Conservation (phyloP, 2,888 invertebrate genomes). For the Tenodera sinensis region DNA sequence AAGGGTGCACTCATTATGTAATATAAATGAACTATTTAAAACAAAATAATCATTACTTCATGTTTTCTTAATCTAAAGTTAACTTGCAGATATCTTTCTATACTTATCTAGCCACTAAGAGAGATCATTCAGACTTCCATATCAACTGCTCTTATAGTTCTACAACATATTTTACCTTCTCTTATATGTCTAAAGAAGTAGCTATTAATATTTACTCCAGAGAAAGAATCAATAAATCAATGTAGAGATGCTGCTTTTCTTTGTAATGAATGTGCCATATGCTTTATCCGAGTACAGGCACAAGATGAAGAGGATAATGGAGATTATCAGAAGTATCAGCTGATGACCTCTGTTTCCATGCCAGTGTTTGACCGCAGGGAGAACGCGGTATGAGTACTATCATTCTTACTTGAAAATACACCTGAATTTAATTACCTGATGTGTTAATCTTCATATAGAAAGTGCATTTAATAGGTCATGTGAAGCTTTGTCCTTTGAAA, state of each 20-base stretch:
- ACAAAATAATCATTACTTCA: no score
- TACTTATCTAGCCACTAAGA: no score
- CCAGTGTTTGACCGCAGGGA: slow-evolving; percentile 87
- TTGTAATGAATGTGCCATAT: neutral
- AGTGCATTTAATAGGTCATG: neutral
- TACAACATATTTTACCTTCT: neutral
- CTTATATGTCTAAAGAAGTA: neutral
- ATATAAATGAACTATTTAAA: no score
- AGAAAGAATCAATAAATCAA: slow-evolving; percentile 55
- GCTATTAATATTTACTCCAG: slow-evolving; percentile 40
- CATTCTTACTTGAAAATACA: neutral
- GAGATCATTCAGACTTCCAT: no score
- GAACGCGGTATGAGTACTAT: slow-evolving; percentile 65
- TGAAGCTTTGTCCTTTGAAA: neutral
- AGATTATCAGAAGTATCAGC: slow-evolving; percentile 64
- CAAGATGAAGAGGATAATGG: slow-evolving; percentile 38
- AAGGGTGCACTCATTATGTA: no score
- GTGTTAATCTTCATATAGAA: neutral
- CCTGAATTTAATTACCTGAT: neutral
- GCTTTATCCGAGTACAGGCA: slow-evolving; percentile 15
- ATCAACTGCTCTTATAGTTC: no score
- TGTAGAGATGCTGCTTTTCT: neutral
- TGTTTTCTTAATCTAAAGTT: no score
- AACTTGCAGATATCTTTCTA: no score
- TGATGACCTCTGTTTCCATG: slow-evolving; percentile 91